Conservation (phyloP, 2,113 vertebrate genomes). For the Riparia riparia region DNA sequence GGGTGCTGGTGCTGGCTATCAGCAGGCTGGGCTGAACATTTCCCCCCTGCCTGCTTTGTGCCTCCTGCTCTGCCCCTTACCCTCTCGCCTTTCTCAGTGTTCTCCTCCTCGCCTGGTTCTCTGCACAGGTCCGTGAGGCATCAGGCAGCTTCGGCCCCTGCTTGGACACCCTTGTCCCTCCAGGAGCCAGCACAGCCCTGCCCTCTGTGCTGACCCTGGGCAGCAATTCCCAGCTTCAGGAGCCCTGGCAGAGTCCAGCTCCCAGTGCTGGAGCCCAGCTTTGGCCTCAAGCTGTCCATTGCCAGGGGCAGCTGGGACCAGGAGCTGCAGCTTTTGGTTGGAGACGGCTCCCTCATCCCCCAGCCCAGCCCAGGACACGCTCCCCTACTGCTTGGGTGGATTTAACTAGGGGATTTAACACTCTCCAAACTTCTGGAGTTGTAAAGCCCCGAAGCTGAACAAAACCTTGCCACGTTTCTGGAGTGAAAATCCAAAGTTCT, state of each 20-base stretch:
- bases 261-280: background rate
- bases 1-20: background rate
- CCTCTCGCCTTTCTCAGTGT: background rate
- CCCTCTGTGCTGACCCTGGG: too few relatives aligned
- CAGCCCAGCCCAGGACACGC: fast-evolving
- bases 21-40: background rate
- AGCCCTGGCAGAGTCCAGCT: fast-evolving
- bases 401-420: background rate
- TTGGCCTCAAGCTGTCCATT: fast-evolving
- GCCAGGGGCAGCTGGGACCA: background rate
- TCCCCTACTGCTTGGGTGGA: background rate
- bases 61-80: background rate
- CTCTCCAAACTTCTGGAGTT: background rate
- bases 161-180: background rate
- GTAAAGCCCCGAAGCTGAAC: background rate
- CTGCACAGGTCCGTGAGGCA: background rate
- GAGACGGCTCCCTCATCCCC: background rate
- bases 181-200: background rate
- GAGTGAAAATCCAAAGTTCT: background rate
- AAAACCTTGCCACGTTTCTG: background rate
- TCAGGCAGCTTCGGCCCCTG: background rate
- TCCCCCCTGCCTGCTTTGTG: background rate
- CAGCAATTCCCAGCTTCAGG: background rate
- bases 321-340: background rate
- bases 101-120: background rate